Evolutionary conservation across 2,888 invertebrate species (phyloP).

Genomic region (Mythimna lalbum): DNA sequence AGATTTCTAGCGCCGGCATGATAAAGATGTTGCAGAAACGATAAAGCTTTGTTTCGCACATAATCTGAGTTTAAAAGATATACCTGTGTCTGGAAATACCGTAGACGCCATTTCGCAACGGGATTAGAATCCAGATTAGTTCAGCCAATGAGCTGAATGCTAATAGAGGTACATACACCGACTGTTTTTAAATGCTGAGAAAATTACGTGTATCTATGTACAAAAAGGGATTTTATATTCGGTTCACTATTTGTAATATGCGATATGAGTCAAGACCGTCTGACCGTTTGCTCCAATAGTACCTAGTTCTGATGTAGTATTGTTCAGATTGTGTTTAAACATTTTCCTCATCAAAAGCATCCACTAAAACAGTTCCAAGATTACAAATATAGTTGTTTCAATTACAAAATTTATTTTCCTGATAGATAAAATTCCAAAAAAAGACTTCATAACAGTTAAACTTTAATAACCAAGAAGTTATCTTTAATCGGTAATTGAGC

Average conservation of each 20-base stretch:
- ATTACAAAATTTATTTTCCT: not conserved
- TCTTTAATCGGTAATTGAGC: constrained; percentile 13
- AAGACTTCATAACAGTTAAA: not conserved
- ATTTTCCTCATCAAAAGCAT: constrained; percentile 19
- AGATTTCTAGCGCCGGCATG: constrained; percentile 33
- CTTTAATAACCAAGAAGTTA: not conserved
- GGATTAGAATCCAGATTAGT: constrained; percentile 87
- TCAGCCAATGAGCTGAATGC: constrained; percentile 77
- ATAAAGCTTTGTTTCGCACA: constrained; percentile 67
- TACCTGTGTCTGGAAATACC: constrained; percentile 77
- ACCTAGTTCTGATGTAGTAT: constrained; percentile 22
- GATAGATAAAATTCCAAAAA: not conserved
- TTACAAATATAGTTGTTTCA: not conserved
- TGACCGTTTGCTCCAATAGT: constrained; percentile 36
- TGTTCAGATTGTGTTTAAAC: not conserved
- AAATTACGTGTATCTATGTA: constrained; percentile 66
- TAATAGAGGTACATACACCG: constrained; percentile 68
- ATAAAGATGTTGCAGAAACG: constrained; percentile 50
- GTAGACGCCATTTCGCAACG: constrained; percentile 77
- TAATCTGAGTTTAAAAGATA: constrained; percentile 70
- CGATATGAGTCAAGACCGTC: constrained; percentile 41
- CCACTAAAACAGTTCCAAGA: not conserved
- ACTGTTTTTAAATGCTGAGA: constrained; percentile 67
- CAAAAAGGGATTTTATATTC: constrained; percentile 56
- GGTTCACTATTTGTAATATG: constrained; percentile 48